Evolutionary conservation across 2,888 invertebrate genomes (phyloP), one percentile per base, ranked within the genome.

Genomic region (Xestia ashworthii): DNA sequence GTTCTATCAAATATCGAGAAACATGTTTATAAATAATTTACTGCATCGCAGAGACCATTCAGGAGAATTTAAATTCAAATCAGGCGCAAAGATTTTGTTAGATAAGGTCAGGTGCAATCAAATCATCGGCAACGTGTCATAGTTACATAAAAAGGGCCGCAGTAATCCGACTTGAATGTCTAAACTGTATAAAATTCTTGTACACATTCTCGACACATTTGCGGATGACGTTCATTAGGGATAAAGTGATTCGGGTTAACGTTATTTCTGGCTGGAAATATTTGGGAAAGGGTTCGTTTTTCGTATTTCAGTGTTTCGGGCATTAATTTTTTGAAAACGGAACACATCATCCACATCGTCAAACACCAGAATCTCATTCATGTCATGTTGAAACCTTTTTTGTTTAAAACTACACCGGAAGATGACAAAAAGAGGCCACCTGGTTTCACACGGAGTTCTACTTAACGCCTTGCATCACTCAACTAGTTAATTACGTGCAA

Each of bases 401-500:
- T 12, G 0, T 46, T 60, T 55, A 25, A 14, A 22, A 72, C 38
- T 67, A 60, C 44, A 64, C 44, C 25, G 50, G 44, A 53, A 38
- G 78, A 60, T 32, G 25, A 0, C 14, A 46, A 11, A 79, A 78
- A 46, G 53, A 66, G 79, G 66, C 66, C 79, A 79, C 73, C 78
- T 78, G 78, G 14, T 53, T 69, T 72, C 70, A 50, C 58, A 50
- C 60, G 65, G 44, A 73, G 73, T 78, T 53, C 75, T 80, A 75
- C 69, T 75, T 69, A 74, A 76, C 58, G 46, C 80, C 82, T 82
- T 71, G 46, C 77, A 81, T 41, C 74, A 83, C 69, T 66, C 46
- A 71, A 71, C 78, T 67, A 48, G 75, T 53, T 81, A 75, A 84
- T 81, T 84, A 75, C 73, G 74, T 81, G 83, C 76, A 85, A 86